These are phyloP conservation scores for Drosophila atripex DNA, from an alignment of 2,888 invertebrate species.

Conservation along the genomic window DNA sequence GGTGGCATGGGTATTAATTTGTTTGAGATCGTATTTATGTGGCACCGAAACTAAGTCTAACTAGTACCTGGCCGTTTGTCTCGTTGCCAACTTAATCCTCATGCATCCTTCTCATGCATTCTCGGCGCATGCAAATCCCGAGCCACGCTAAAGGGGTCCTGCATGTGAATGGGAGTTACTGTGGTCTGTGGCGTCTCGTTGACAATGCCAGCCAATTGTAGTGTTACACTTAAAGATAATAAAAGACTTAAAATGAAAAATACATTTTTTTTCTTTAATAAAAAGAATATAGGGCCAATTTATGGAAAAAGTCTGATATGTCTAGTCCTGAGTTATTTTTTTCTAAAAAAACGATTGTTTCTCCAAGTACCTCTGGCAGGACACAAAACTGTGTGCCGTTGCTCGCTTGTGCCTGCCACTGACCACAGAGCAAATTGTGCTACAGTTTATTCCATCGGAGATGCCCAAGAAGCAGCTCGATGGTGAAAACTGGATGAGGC, in stretches of 20 bases:
- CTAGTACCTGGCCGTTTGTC: conserved; percentile 15
- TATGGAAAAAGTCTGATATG: too few relatives aligned
- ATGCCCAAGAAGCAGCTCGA: conserved; percentile 36
- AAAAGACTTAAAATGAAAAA: neutral
- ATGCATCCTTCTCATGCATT: conserved; percentile 5
- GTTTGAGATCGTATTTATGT: conserved; percentile 25
- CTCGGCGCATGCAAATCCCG: conserved; percentile 41
- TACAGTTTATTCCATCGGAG: conserved; percentile 53
- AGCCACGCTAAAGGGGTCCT: conserved; percentile 12
- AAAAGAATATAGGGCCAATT: too few relatives aligned
- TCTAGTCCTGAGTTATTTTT: neutral
- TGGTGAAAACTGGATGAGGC: conserved; percentile 2
- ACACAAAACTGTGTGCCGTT: neutral
- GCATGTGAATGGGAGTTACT: conserved; percentile 26
- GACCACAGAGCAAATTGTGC: conserved; percentile 59
- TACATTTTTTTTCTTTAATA: neutral
- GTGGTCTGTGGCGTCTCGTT: conserved; percentile 55
- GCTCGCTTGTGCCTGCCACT: conserved; percentile 35
- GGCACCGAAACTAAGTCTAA: conserved; percentile 1
- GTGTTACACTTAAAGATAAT: conserved; percentile 19
- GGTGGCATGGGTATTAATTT: conserved; percentile 25
- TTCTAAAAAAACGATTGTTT: neutral
- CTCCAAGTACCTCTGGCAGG: neutral
- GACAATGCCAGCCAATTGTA: conserved; percentile 66
- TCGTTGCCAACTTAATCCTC: conserved; percentile 20